Conservation (phyloP, 2,797 vertebrate genomes). For the Sebastiscus albofasciatus region DNA sequence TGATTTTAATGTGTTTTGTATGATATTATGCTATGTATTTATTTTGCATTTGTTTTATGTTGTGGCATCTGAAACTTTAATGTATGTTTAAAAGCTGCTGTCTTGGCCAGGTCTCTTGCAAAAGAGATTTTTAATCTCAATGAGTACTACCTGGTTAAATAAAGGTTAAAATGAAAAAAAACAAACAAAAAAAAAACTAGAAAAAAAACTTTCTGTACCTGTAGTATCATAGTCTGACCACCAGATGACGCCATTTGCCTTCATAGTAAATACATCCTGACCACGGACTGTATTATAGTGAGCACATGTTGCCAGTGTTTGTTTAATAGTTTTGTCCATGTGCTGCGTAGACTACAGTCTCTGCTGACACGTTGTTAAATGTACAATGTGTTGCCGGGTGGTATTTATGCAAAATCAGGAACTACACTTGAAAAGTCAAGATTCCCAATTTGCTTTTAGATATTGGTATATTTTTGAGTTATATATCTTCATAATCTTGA, state of each 20-base stretch:
- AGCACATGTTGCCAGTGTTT: not conserved
- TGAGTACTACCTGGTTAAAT: too few species aligned
- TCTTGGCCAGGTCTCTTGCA: too few species aligned
- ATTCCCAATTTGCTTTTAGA: not conserved
- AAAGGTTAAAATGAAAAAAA: too few species aligned
- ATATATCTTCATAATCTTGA: not conserved
- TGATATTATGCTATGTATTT: too few species aligned
- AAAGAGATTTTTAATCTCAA: too few species aligned
- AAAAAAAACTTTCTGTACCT: not conserved
- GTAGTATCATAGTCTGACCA: not conserved
- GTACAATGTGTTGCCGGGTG: constrained; percentile 1
- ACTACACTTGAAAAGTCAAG: not conserved
- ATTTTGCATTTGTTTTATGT: too few species aligned
- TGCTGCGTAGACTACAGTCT: not conserved
- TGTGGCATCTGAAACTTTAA: too few species aligned
- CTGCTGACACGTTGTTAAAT: constrained; percentile 45
- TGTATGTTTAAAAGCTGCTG: too few species aligned
- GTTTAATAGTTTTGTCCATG: not conserved
- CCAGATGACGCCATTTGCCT: constrained; percentile 30
- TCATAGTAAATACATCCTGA: not conserved
- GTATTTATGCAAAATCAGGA: not conserved
- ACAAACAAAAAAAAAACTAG: rapidly evolving
- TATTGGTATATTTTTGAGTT: not conserved
- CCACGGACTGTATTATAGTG: not conserved
- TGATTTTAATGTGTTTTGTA: too few species aligned